Conservation (phyloP, 2,113 vertebrate genomes). For the Proteles cristata region DNA sequence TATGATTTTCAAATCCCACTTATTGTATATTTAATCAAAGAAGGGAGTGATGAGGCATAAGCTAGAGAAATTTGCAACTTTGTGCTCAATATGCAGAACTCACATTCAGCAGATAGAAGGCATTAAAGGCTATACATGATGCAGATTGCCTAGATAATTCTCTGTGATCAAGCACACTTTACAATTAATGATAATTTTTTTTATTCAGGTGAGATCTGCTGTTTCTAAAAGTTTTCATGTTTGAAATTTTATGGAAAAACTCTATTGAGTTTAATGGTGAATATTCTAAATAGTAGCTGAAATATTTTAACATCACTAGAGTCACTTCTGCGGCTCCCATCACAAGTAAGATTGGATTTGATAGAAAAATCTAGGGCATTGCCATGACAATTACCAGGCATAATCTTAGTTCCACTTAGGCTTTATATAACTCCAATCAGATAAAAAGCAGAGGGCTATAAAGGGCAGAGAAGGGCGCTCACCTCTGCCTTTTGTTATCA, state of each 20-base stretch:
- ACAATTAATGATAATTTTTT: conserved; percentile 61
- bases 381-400: conserved; percentile 66
- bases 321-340: background rate
- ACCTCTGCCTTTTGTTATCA: conserved; percentile 53
- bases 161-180: conserved; percentile 52
- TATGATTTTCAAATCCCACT: conserved; percentile 39
- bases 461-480: background rate
- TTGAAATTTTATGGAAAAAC: conserved; percentile 53
- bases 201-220: conserved; percentile 22
- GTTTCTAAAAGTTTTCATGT: conserved; percentile 53
- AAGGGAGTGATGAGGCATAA: conserved; percentile 28
- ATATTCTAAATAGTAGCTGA: conserved; percentile 59
- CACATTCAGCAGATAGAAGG: conserved; percentile 9
- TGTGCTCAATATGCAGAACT: conserved; percentile 58
- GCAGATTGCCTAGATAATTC: conserved; percentile 51
- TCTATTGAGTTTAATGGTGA: conserved; percentile 45
- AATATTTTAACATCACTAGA: conserved; percentile 56
- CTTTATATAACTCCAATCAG: conserved; percentile 63
- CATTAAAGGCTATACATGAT: conserved; percentile 49
- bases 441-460: conserved; percentile 43
- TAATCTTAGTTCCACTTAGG: conserved; percentile 49
- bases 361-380: conserved; percentile 75
- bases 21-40: conserved; percentile 58
- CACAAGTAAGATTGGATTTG: conserved; percentile 69
- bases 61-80: conserved; percentile 46